phyloP scores from a whole-genome alignment of 2,797 vertebrate genomes.

The Echiichthys vipera region DNA sequence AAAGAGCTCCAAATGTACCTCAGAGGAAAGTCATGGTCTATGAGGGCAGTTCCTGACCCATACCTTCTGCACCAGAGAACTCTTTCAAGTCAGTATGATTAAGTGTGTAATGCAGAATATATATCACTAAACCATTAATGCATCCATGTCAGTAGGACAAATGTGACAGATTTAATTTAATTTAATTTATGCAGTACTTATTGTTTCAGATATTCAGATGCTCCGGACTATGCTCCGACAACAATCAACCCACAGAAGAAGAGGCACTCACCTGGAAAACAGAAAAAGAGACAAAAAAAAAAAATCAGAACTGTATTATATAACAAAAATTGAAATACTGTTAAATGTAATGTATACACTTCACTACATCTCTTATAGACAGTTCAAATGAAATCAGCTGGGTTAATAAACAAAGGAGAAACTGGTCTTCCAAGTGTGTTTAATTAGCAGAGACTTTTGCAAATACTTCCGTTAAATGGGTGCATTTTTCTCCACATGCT shows the following conservation, averaged over 20 bases:
- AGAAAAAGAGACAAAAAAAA: constrained; percentile 51
- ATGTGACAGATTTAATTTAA: too few relatives aligned
- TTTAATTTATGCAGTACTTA: constrained; percentile 62
- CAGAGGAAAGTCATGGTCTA: constrained; percentile 31
- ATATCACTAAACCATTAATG: not conserved
- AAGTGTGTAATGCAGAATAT: not conserved
- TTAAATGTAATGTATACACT: not conserved
- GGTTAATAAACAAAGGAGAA: not conserved
- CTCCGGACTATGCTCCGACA: constrained; percentile 25
- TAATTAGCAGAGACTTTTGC: constrained; percentile 20
- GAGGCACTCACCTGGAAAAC: constrained; percentile 81
- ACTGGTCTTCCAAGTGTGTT: constrained; percentile 3
- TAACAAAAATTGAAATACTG: not conserved
- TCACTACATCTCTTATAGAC: not conserved
- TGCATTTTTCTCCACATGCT: constrained; percentile 15
- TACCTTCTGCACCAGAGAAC: constrained; percentile 23
- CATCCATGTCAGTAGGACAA: not conserved
- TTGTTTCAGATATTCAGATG: constrained; percentile 48
- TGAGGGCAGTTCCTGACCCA: constrained; percentile 40
- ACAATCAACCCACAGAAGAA: constrained; percentile 23
- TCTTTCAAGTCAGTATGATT: constrained; percentile 22
- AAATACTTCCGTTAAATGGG: constrained; percentile 7
- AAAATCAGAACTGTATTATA: not conserved
- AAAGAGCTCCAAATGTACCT: constrained; percentile 67
- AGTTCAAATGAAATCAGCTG: not conserved